Conservation (phyloP, 1,140 invertebrate species). For the Lepidurus packardi region DNA sequence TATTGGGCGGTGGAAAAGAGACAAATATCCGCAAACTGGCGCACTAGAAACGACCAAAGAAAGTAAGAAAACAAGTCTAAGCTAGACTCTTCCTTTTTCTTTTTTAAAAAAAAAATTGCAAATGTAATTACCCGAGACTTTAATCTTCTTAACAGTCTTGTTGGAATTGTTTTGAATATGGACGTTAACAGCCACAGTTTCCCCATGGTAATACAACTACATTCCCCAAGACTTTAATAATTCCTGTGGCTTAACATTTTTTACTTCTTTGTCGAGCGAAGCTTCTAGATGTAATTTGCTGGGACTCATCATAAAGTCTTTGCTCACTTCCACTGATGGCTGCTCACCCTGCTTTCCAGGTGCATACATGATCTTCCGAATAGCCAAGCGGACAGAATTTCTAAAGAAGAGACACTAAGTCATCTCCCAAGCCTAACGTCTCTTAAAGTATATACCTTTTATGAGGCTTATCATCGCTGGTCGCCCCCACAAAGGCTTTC, state of each 20-base stretch:
- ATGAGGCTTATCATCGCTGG: constrained; percentile 72
- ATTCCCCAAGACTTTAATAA: not conserved
- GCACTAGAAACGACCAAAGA: constrained; percentile 49
- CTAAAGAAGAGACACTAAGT: constrained; percentile 31
- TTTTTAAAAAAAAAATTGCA: not conserved
- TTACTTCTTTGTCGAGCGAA: constrained; percentile 89
- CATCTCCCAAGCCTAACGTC: not conserved
- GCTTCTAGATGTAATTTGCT: constrained; percentile 92
- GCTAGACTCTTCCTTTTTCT: too few species aligned
- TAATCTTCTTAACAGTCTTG: constrained; percentile 96
- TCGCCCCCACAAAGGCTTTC: constrained; percentile 77
- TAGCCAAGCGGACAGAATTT: constrained; percentile 67
- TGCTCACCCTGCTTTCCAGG: constrained; percentile 79
- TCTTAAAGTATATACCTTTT: constrained; percentile 51
- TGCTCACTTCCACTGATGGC: constrained; percentile 89
- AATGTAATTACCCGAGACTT: constrained; percentile 52
- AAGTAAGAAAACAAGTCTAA: constrained; percentile 29
- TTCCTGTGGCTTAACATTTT: not conserved
- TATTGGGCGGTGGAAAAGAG: constrained; percentile 98
- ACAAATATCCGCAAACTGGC: constrained; percentile 95
- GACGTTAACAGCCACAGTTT: constrained; percentile 88
- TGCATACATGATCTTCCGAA: constrained; percentile 86
- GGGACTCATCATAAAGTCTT: constrained; percentile 94
- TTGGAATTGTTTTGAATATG: constrained; percentile 95
- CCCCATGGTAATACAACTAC: constrained; percentile 92